Evolutionary conservation across 2,888 invertebrate species (phyloP), one percentile per base, ranked within the genome.

Genomic region (Stenoptilia bipunctidactyla): DNA sequence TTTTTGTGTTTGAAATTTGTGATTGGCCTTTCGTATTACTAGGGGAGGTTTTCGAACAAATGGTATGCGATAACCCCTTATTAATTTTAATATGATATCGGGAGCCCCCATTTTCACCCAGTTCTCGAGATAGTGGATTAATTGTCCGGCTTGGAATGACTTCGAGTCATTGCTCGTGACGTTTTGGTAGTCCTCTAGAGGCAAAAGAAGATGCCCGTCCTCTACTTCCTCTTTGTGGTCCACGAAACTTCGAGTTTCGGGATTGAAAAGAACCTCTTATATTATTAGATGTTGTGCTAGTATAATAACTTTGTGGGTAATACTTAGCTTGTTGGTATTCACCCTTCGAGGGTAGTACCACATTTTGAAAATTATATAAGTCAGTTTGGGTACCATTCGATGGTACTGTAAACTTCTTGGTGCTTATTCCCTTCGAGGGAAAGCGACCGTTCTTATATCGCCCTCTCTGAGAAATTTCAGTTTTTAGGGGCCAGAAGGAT

Each of bases 401-500:
- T 30, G 30, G 30, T 12, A 10, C 30, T n/a, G 30, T 12, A 30
- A 30, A 30, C 4, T 30, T 30, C 10, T 30, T 10, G 30, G 8
- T 4, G 14, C 14, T 12, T 10, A 2, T 12, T 15, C 44, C 46
- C 44, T 39, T 45, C 44, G 45, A 40, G 45, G 43, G 43, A 36
- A 38, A 36, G 15, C 38, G 14, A 34, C 13, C 20, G 33, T 34
- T 9, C 20, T 13, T 20, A 13, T 25, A 15, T 15, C 13, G 13
- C 15, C 27, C 6, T 14, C 15, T 33, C 39, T 4, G 34, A 14
- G 34, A 12, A 14, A 13, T 13, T n/a, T 34, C 34, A 13, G 34
- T 13, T 34, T 41, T 40, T 35, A 27, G 10, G 10, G 47, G 46
- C 46, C 45, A 49, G 27, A 52, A 51, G 0, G 25, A 40, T 38